A percentile compares a stretch with the other conserved stretches of the same genome.
Evolutionary conservation across 2,113 vertebrate species (phyloP).

Genomic region (Anolis carolinensis): DNA sequence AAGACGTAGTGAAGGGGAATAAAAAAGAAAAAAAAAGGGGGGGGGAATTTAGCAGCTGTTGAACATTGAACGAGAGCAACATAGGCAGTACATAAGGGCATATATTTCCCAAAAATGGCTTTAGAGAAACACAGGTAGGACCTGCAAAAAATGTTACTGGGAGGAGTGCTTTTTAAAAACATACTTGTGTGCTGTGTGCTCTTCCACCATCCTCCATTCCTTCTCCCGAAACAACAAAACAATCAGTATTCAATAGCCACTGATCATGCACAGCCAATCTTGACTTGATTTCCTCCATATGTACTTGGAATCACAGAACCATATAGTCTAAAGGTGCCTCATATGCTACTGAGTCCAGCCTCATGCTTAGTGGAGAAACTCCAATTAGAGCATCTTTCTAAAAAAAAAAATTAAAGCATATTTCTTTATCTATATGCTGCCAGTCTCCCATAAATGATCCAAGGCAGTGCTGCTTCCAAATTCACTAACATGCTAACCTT

Average conservation of each 20-base stretch:
- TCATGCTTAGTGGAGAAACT: too few species aligned
- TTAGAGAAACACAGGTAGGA: background rate
- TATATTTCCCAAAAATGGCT: background rate
- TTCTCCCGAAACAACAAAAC: background rate
- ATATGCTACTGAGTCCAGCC: too few species aligned
- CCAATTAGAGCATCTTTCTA: too few species aligned
- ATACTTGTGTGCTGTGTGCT: background rate
- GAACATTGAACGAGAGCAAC: background rate
- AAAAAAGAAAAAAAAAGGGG: background rate
- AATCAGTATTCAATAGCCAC: background rate
- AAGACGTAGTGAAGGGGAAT: background rate
- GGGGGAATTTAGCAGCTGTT: background rate
- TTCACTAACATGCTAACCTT: too few species aligned
- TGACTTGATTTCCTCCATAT: too few species aligned
- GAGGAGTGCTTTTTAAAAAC: background rate
- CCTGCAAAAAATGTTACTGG: background rate
- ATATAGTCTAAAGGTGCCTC: too few species aligned
- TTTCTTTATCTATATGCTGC: too few species aligned
- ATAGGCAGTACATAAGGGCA: background rate
- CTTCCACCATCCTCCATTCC: background rate
- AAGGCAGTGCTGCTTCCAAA: too few species aligned
- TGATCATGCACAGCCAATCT: background rate
- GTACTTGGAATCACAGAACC: too few species aligned
- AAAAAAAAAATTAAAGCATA: too few species aligned
- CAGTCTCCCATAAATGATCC: too few species aligned